Percentiles rank a stretch among this genome's conserved stretches.
Conservation (phyloP, 2,888 invertebrate genomes). For the Microctonus hyperodae region DNA sequence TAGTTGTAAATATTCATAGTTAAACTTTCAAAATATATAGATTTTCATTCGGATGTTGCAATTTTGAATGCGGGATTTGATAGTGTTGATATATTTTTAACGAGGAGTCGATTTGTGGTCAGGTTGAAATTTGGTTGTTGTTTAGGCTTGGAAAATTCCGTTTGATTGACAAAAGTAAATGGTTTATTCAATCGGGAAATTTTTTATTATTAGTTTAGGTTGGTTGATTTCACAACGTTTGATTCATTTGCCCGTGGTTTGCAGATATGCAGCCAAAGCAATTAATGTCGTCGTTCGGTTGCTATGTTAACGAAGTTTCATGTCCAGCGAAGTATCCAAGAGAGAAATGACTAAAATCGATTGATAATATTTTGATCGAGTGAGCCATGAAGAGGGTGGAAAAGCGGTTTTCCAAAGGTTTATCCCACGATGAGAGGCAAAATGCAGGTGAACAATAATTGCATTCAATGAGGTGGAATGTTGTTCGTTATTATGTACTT, state of each 20-base stretch:
- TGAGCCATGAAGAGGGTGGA: neutral
- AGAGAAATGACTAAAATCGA: slow-evolving; percentile 17
- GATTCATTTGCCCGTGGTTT: neutral
- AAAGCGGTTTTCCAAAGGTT: neutral
- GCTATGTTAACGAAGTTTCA: slow-evolving; percentile 21
- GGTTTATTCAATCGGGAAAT: slow-evolving; percentile 1
- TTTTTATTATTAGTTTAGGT: neutral
- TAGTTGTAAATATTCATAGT: neutral
- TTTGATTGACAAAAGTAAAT: neutral
- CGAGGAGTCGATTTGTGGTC: too few species aligned
- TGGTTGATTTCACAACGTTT: neutral
- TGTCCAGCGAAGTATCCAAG: slow-evolving; percentile 12
- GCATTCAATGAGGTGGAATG: slow-evolving; percentile 4
- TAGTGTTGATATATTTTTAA: too few species aligned
- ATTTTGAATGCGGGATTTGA: too few species aligned
- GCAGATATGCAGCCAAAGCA: slow-evolving; percentile 13
- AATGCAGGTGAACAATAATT: slow-evolving; percentile 11
- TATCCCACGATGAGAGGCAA: neutral
- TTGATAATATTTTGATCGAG: slow-evolving; percentile 6
- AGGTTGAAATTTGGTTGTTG: too few species aligned
- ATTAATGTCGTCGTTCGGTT: slow-evolving; percentile 25
- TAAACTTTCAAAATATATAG: neutral
- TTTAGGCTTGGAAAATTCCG: neutral
- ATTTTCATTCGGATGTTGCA: too few species aligned
- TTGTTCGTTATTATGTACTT: neutral